Evolutionary conservation across 1,140 invertebrate species (phyloP), one percentile per base, ranked within the genome.

Genomic region (Drosophila kurseongensis): DNA sequence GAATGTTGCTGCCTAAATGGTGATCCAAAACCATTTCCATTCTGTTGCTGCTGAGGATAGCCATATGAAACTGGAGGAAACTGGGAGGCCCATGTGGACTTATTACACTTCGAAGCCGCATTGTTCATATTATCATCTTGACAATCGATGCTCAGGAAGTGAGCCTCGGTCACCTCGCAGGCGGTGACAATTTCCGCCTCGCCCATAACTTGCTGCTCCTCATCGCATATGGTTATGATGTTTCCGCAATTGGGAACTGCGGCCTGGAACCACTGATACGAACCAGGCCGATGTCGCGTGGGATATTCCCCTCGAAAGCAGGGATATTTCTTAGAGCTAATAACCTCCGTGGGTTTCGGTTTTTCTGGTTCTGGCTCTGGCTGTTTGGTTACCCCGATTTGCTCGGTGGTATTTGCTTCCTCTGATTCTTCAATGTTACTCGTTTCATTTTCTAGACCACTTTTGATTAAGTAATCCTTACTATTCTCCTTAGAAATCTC

Each of bases 141-240:
- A 12, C 18, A 35, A 3, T 45, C 16, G 57, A 81, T 62, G 5
- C 75, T 67, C 14, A 85, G 23, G 32, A 41, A 85, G 14, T 82
- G 69, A 9, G 58, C 55, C 27, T 85, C 82, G 1, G 83, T 85
- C 1, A 86, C 68, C 23, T 86, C 75, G 32, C 82, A 82, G 4
- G 82, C 18, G 10, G 60, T 50, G 7, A 86, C n/a, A 1, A 78
- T 27, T 7, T 63, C 44, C 12, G 40, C 55, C 29, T 56, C 56
- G 7, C n/a, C 14, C n/a, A 42, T 10, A 5, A 65, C 7, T 12
- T 42, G 27, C 7, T 51, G n/a, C 2, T 40, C 23, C n/a, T 48
- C 41, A 0, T 75, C 42, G 36, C 58, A 75, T 9, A 63, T 54
- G 32, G 41, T 41, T 9, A 67, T 14, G 8, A 67, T 12, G 6